A percentile compares a stretch with the other conserved stretches of the same genome.
Conservation (phyloP, 2,888 invertebrate genomes). For the Leptinotarsa tumamoca region DNA sequence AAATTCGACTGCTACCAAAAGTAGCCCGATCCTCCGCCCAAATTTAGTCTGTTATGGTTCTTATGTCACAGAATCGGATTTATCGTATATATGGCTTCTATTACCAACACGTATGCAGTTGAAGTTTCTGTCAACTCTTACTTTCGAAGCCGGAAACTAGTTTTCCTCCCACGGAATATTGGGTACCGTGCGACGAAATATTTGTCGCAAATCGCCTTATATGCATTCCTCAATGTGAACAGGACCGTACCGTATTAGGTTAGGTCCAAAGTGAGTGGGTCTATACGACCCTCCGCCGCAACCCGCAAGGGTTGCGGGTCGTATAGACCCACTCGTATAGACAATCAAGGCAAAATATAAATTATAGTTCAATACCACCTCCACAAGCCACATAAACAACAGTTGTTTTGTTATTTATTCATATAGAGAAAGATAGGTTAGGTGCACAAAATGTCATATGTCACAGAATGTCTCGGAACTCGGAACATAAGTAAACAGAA, state of each 20-base stretch:
- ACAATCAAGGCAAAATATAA: too few relatives aligned
- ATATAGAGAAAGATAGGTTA: too few relatives aligned
- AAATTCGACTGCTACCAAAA: background rate
- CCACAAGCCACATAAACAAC: too few relatives aligned
- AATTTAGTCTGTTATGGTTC: background rate
- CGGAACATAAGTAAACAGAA: too few relatives aligned
- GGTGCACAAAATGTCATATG: too few relatives aligned
- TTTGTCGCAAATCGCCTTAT: slow-evolving; percentile 24
- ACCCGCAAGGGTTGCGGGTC: too few relatives aligned
- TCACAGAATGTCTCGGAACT: too few relatives aligned
- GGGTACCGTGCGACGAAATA: slow-evolving; percentile 9
- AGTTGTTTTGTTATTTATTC: too few relatives aligned
- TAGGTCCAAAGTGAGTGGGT: too few relatives aligned
- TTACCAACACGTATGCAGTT: background rate
- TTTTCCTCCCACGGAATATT: slow-evolving; percentile 31
- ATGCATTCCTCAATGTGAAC: slow-evolving; percentile 3
- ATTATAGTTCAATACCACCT: too few relatives aligned
- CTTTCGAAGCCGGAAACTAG: slow-evolving; percentile 26
- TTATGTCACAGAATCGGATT: background rate
- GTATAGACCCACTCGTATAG: too few relatives aligned
- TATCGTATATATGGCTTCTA: slow-evolving; percentile 20
- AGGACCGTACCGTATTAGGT: background rate
- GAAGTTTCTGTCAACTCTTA: slow-evolving; percentile 3
- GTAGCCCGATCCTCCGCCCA: background rate
- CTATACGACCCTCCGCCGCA: too few relatives aligned